phyloP scores from a whole-genome alignment of 2,888 invertebrate genomes.

The Bellardia pandia region DNA sequence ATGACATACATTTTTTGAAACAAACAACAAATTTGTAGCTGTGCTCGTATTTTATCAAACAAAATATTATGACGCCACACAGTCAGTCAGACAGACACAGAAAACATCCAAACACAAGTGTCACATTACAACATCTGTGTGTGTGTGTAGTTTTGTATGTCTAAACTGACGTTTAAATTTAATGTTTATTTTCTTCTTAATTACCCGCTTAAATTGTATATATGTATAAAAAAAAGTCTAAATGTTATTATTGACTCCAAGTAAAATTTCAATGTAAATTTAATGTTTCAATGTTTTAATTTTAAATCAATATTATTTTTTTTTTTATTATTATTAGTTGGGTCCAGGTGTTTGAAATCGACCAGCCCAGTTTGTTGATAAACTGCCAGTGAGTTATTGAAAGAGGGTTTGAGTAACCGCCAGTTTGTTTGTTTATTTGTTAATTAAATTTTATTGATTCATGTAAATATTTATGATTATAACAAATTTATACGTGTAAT shows the following conservation, averaged over 20 bases:
- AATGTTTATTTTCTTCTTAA: conserved; percentile 41
- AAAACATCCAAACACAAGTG: conserved; percentile 45
- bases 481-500: not conserved
- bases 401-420: not conserved
- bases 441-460: conserved; percentile 34
- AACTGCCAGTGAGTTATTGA: not conserved
- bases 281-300: not conserved
- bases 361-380: not conserved
- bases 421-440: conserved; percentile 18
- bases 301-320: conserved; percentile 31
- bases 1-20: conserved; percentile 17
- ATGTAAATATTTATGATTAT: conserved; percentile 24
- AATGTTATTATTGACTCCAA: not conserved
- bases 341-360: conserved; percentile 21
- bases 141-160: not conserved
- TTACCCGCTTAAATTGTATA: conserved; percentile 30
- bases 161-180: conserved; percentile 5
- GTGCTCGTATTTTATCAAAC: not conserved
- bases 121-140: conserved; percentile 28
- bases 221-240: too few relatives aligned
- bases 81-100: not conserved
- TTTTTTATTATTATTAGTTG: not conserved
- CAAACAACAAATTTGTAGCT: conserved; percentile 30
- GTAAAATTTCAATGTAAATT: conserved; percentile 6
- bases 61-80: conserved; percentile 4